A percentile compares a stretch with the other conserved stretches of the same genome.
Evolutionary conservation across 2,888 invertebrate species (phyloP).

Genomic region (Melinopterus prodromus): DNA sequence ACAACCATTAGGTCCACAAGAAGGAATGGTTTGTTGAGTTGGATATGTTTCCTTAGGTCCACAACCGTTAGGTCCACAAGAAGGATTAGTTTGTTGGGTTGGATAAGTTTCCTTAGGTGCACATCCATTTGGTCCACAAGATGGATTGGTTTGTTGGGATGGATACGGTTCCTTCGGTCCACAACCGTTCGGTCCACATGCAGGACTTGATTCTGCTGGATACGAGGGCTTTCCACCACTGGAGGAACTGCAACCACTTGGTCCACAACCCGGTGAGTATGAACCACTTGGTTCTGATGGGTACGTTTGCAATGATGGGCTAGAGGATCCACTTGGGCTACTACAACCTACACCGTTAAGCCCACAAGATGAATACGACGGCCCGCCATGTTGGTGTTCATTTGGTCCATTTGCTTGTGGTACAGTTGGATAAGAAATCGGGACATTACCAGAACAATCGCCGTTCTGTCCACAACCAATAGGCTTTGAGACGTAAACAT

Average conservation of each 20-base stretch:
- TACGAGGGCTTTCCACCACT: too few relatives aligned
- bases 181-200: too few relatives aligned
- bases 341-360: neutral
- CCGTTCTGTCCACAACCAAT: neutral
- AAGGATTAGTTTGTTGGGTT: neutral
- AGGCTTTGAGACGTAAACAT: constrained; percentile 17
- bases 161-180: constrained; percentile 6
- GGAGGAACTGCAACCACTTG: neutral
- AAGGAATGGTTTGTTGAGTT: neutral
- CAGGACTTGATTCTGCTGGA: too few relatives aligned
- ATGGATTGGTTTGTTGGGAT: neutral
- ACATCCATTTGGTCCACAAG: neutral
- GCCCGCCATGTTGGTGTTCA: constrained; percentile 11
- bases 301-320: neutral
- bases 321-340: neutral
- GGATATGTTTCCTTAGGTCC: constrained; percentile 15
- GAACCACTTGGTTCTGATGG: constrained; percentile 19
- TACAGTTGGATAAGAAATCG: constrained; percentile 16
- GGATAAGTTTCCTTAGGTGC: neutral
- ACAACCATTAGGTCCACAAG: constrained; percentile 17
- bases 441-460: neutral
- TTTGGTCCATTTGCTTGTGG: constrained; percentile 6
- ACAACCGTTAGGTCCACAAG: constrained; percentile 17
- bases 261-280: constrained; percentile 9
- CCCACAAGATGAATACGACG: neutral